Evolutionary conservation across 2,888 invertebrate species (phyloP), one percentile per base, ranked within the genome.

Genomic region (Corythucha ciliata): DNA sequence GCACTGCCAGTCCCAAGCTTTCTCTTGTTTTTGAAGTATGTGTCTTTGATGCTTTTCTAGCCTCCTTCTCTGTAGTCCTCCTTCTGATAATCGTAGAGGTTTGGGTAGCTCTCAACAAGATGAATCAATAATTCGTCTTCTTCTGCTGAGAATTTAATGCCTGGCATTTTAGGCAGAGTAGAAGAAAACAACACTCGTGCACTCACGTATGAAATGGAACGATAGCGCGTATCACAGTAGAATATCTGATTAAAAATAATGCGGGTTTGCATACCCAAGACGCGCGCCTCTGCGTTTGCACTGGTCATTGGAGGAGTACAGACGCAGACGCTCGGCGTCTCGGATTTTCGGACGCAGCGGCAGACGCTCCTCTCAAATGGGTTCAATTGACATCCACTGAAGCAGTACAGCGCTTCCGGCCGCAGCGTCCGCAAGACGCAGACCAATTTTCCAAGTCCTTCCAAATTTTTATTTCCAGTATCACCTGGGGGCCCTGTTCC

Each of bases 301-400:
- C 48, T 48, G 48, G 37, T 48, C 48, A 46, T 33, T 18, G 26
- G 26, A 46, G 32, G 33, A 46, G 46, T 46, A 12, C 33, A 46
- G 46, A 14, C 46, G 46, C 33, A 42, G 27, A 26, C 42, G 42
- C 27, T 26, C 42, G n/a, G n/a, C n/a, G n/a, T 42, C 42, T 27
- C 29, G 18, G 18, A 29, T 14, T 29, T 26, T 42, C 42, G 29
- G 42, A 16, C 42, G 26, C 27, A 42, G 18, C 27, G 42, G 42
- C 27, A 39, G 25, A 39, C 39, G 39, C 39, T n/a, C 39, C 39
- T 39, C 22, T 22, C 24, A 39, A 39, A 24, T 22, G 22, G 12
- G 39, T 39, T 39, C 39, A 22, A 18, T 39, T 24, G 25, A 25
- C 22, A 39, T 39, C 18, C 42, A 42, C 29, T 42, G 42, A 16